Evolutionary conservation across 2,888 invertebrate species (phyloP).

Genomic region (Lapara coniferarum): DNA sequence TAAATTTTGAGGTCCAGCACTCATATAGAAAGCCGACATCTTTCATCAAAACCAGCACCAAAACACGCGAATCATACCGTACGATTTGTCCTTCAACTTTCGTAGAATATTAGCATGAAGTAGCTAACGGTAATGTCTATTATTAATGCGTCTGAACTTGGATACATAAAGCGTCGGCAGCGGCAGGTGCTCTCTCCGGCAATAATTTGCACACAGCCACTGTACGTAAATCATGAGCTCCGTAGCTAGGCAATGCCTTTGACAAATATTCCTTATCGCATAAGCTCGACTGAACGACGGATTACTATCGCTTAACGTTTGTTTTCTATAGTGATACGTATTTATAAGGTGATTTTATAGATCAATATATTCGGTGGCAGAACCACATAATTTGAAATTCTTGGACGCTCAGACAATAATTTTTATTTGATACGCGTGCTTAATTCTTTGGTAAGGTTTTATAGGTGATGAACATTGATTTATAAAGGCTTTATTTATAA

Average conservation of each 20-base stretch:
- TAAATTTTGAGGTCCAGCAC: too few species aligned
- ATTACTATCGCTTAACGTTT: slow-evolving; percentile 45
- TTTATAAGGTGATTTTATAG: not conserved
- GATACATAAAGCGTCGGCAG: slow-evolving; percentile 39
- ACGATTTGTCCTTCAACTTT: too few species aligned
- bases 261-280: slow-evolving; percentile 70
- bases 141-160: slow-evolving; percentile 46
- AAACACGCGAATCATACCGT: too few species aligned
- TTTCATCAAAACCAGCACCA: too few species aligned
- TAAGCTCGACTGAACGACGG: slow-evolving; percentile 48
- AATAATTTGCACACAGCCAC: slow-evolving; percentile 67
- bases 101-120: not conserved
- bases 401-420: too few species aligned
- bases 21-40: too few species aligned
- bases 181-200: slow-evolving; percentile 64
- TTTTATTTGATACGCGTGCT: too few species aligned
- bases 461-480: too few species aligned
- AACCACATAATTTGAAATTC: too few species aligned
- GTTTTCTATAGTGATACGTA: slow-evolving; percentile 17
- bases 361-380: too few species aligned
- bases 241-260: slow-evolving; percentile 61
- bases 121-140: slow-evolving; percentile 30
- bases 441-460: too few species aligned
- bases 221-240: slow-evolving; percentile 63
- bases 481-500: too few species aligned